These are phyloP conservation scores for Epirrhoe alternata DNA, from an alignment of 2,888 invertebrate species.

Conservation along the genomic window DNA sequence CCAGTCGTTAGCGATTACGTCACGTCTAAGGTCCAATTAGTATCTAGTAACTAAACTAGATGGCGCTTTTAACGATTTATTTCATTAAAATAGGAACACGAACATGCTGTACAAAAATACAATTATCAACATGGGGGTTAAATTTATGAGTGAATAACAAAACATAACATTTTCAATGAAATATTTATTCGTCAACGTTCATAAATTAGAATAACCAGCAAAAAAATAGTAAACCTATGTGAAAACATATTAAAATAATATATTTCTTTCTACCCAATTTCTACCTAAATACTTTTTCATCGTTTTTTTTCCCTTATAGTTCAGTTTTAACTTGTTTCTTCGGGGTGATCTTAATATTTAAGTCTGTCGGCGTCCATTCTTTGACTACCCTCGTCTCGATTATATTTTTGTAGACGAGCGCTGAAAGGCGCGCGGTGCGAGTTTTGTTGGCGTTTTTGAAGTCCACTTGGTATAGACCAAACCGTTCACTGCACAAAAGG, in stretches of 20 bases:
- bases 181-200: neutral
- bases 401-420: slow-evolving; percentile 78
- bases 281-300: too few species aligned
- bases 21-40: too few species aligned
- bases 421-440: slow-evolving; percentile 87
- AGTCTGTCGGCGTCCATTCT: slow-evolving; percentile 57
- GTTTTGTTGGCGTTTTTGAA: slow-evolving; percentile 85
- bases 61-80: slow-evolving; percentile 4
- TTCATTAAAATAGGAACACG: too few species aligned
- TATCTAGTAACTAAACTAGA: neutral
- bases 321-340: slow-evolving; percentile 50
- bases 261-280: too few species aligned
- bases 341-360: slow-evolving; percentile 59
- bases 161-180: neutral
- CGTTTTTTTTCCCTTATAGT: slow-evolving; percentile 43
- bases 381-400: slow-evolving; percentile 60
- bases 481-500: slow-evolving; percentile 77
- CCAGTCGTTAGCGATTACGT: neutral
- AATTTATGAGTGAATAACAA: too few species aligned
- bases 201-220: too few species aligned
- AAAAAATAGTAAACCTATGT: too few species aligned
- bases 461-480: slow-evolving; percentile 89
- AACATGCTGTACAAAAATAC: neutral
- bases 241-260: too few species aligned
- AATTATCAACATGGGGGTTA: too few species aligned